Evolutionary conservation across 2,113 vertebrate genomes (phyloP).

Genomic region (Pelmatolapia mariae): DNA sequence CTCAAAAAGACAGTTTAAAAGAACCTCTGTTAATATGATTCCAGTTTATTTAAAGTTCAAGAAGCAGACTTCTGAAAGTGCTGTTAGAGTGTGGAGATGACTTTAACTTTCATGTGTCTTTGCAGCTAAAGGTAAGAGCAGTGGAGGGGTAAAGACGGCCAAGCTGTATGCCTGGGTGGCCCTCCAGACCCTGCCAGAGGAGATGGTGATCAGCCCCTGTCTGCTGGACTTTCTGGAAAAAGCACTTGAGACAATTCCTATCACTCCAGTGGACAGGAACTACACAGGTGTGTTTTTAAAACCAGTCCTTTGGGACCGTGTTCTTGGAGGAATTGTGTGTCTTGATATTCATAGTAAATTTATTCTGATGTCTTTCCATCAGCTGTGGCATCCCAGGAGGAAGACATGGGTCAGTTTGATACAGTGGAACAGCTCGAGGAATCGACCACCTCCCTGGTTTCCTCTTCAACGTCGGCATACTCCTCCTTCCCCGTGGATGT

Average conservation of each 20-base stretch:
- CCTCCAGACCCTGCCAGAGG: constrained; percentile 93
- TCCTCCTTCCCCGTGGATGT: constrained; percentile 98
- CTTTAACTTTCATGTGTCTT: constrained; percentile 15
- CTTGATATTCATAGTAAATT: background rate
- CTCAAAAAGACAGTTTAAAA: background rate
- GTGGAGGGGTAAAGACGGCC: constrained; percentile 89
- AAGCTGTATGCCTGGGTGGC: constrained; percentile 98
- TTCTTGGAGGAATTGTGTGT: background rate
- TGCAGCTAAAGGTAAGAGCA: constrained; percentile 92
- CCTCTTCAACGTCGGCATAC: constrained; percentile 90
- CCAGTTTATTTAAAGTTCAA: background rate
- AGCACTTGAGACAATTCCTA: constrained; percentile 96
- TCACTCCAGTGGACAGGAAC: constrained; percentile 92
- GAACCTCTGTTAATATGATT: background rate
- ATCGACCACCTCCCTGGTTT: constrained; percentile 90
- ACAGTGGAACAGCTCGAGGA: constrained; percentile 90
- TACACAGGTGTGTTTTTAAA: constrained; percentile 71
- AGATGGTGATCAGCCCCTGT: constrained; percentile 98
- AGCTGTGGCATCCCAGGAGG: constrained; percentile 89
- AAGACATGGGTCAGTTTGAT: constrained; percentile 95
- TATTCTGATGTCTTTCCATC: background rate
- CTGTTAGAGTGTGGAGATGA: background rate
- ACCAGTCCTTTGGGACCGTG: background rate
- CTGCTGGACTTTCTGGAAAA: constrained; percentile 96
- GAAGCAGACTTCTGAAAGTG: background rate